Conservation (phyloP, 2,888 invertebrate genomes). For the Nowickia ferox region DNA sequence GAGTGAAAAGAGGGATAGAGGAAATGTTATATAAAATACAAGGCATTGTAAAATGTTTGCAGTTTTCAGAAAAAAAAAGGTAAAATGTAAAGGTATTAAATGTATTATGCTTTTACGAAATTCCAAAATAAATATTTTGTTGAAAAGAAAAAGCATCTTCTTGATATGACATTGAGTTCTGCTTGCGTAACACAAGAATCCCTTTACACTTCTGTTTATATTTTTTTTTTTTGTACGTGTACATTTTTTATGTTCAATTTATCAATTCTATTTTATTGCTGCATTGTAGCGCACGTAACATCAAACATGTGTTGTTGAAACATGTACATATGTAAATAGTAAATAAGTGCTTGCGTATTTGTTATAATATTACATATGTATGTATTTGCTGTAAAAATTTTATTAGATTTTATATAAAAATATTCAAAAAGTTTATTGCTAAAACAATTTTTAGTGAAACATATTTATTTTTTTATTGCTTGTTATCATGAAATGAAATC, state of each 20-base stretch:
- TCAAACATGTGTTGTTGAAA: slow-evolving; percentile 28
- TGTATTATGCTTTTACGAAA: background rate
- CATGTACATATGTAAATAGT: background rate
- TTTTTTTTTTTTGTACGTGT: background rate
- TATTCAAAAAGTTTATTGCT: background rate
- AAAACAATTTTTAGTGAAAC: too few species aligned
- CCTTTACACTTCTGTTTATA: slow-evolving; percentile 21
- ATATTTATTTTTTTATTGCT: background rate
- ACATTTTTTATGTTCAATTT: slow-evolving; percentile 15
- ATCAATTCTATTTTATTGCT: slow-evolving; percentile 35
- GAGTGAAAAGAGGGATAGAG: background rate
- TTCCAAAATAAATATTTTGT: too few species aligned
- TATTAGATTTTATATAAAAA: slow-evolving; percentile 9
- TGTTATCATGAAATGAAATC: background rate
- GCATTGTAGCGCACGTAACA: slow-evolving; percentile 18
- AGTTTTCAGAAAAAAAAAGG: background rate
- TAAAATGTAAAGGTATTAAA: slow-evolving; percentile 25
- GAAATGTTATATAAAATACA: slow-evolving; percentile 35
- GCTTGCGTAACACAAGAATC: background rate
- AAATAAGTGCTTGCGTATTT: background rate
- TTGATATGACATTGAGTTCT: background rate
- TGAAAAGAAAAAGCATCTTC: background rate
- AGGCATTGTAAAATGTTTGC: background rate
- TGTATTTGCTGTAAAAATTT: slow-evolving; percentile 21
- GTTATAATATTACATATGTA: slow-evolving; percentile 6